phyloP scores from a whole-genome alignment of 2,888 invertebrate genomes.

The Lapara coniferarum region DNA sequence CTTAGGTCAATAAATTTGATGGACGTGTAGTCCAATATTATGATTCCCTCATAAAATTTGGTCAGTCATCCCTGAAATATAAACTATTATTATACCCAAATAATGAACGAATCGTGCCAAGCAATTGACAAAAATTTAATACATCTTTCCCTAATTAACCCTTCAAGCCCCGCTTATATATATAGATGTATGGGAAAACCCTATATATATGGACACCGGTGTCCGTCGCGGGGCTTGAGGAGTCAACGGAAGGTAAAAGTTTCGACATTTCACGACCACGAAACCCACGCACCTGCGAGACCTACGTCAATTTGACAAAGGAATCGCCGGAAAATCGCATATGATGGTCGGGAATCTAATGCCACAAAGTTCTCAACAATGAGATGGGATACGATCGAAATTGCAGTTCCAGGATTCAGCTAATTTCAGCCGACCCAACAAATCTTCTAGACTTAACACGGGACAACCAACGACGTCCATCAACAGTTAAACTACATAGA shows the following conservation, averaged over 20 bases:
- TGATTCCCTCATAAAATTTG: background rate
- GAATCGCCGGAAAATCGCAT: slow-evolving; percentile 31
- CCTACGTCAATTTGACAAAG: slow-evolving; percentile 35
- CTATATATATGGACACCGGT: too few relatives aligned
- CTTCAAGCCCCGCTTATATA: too few relatives aligned
- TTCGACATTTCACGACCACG: slow-evolving; percentile 25
- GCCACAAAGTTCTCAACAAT: background rate
- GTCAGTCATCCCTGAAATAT: slow-evolving; percentile 16
- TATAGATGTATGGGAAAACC: too few relatives aligned
- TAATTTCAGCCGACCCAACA: slow-evolving; percentile 36
- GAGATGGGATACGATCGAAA: slow-evolving; percentile 30
- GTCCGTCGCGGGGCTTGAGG: too few relatives aligned
- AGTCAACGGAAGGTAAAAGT: background rate
- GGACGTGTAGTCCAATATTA: background rate
- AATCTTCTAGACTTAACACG: slow-evolving; percentile 40
- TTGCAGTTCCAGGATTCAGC: background rate
- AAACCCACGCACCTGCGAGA: slow-evolving; percentile 31
- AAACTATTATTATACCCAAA: slow-evolving; percentile 15
- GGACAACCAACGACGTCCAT: slow-evolving; percentile 27
- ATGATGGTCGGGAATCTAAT: slow-evolving; percentile 28
- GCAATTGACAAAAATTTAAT: background rate
- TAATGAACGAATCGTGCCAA: background rate
- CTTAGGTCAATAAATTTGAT: background rate
- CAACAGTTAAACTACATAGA: slow-evolving; percentile 30
- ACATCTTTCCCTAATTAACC: slow-evolving; percentile 3